Evolutionary conservation across 2,888 invertebrate species (phyloP).

Genomic region (Fragum sueziense): DNA sequence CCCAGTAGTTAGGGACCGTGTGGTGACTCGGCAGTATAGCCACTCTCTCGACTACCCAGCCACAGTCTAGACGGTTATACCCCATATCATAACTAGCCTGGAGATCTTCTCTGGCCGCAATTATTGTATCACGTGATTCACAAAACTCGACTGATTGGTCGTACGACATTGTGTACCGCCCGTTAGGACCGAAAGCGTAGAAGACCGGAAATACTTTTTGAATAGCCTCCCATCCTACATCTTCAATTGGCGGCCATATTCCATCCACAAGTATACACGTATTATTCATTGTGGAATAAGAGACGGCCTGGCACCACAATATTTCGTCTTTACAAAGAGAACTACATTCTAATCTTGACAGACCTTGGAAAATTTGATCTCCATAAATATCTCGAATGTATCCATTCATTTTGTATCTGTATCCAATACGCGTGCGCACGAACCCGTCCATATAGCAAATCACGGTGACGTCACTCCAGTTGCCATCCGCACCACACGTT

Average conservation of each 20-base stretch:
- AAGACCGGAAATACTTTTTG: not conserved
- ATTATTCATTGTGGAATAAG: not conserved
- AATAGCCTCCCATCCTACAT: slow-evolving; percentile 1
- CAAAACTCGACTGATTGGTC: not conserved
- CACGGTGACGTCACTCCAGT: not conserved
- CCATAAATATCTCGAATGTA: not conserved
- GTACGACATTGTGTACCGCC: not conserved
- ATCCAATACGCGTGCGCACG: not conserved
- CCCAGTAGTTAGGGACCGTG: not conserved
- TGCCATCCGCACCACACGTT: not conserved
- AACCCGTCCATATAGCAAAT: slow-evolving; percentile 3
- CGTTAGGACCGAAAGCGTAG: not conserved
- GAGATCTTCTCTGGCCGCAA: not conserved
- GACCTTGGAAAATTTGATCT: not conserved
- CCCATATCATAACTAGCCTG: not conserved
- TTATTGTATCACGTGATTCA: not conserved
- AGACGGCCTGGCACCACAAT: not conserved
- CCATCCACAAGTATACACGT: not conserved
- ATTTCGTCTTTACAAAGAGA: not conserved
- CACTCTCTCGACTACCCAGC: not conserved
- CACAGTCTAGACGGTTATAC: slow-evolving; percentile 1
- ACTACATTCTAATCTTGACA: not conserved
- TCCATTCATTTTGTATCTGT: not conserved
- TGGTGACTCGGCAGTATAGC: not conserved
- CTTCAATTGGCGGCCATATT: not conserved